Evolutionary conservation across 2,888 invertebrate genomes (phyloP), one percentile per base, ranked within the genome.

Genomic region (Hirtodrosophila trivittata): DNA sequence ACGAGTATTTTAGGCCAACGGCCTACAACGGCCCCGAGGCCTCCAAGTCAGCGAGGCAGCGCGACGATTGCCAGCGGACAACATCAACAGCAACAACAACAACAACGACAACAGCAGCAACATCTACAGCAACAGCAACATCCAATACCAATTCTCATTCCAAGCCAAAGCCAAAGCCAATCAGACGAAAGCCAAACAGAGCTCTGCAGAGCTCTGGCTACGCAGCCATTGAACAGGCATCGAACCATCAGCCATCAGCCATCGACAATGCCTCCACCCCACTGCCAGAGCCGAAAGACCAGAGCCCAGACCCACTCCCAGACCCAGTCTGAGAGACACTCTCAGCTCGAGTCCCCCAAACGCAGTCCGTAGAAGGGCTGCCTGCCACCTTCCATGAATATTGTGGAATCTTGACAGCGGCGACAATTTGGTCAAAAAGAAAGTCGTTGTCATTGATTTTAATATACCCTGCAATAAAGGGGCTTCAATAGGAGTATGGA

Each of bases 21-120:
- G 87, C 87, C 86, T 82, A 87, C 87, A 78, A 85, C 84, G 87
- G 85, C 83, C 86, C 83, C 86, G 70, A 73, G 66, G 76, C 72
- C 75, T 66, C 72, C 35, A 35, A 32, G 30, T 33, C 54, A 39
- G 35, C 62, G 51, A 58, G 33, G 33, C 37, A 28, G 28, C 28
- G 25, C 25, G 21, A 43, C 32, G 58, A 59, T 32, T 54, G 54
- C 54, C 67, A 65, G 38, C 49, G 26, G 26, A 12, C 56, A 66
- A 49, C 51, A 58, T 43, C 58, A 52, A 10, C 10, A 37, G 10
- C 46, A 45, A 47, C 49, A 45, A 28, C 7, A 21, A 35, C 9
- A 57, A 38, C 38, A 46, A 21, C 37, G 16, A 39, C 12, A 26
- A 26, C 42, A 30, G 16, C 45, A 9, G 32, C 13, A 14, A 50